Conservation (phyloP, 1,140 invertebrate genomes). For the Sinella curviseta region DNA sequence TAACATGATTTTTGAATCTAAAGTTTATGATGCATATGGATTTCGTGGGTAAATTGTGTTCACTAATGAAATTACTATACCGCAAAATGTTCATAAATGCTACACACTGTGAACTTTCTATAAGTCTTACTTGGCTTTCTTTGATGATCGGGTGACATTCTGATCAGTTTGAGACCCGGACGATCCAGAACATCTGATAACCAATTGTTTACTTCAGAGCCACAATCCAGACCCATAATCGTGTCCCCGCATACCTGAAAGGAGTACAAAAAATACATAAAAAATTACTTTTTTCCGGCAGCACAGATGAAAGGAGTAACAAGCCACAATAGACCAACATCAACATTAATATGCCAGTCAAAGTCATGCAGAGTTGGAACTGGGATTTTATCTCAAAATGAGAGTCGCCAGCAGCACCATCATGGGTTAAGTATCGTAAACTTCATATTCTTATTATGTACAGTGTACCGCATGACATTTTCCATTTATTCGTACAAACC, state of each 20-base stretch:
- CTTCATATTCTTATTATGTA: no score
- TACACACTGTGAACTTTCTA: no score
- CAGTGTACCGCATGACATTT: no score
- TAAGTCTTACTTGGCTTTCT: slow-evolving; percentile 50
- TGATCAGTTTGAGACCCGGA: slow-evolving; percentile 69
- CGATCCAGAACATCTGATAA: slow-evolving; percentile 66
- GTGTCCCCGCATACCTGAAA: slow-evolving; percentile 84
- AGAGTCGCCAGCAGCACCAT: no score
- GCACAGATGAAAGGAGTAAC: slow-evolving; percentile 48
- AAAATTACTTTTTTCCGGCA: slow-evolving; percentile 51
- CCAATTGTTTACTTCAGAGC: slow-evolving; percentile 75
- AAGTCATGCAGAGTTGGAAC: not conserved
- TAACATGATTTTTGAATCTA: no score
- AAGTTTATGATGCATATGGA: no score
- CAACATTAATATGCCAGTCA: slow-evolving; percentile 16
- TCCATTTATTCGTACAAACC: no score
- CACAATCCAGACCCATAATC: slow-evolving; percentile 78
- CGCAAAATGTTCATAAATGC: not conserved
- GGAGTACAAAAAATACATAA: slow-evolving; percentile 63
- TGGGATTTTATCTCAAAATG: no score
- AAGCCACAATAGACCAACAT: slow-evolving; percentile 20
- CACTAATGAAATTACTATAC: not conserved
- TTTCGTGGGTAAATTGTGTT: no score
- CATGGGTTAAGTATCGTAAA: no score
- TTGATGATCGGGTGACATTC: slow-evolving; percentile 60